Evolutionary conservation across 2,888 invertebrate species (phyloP).

Genomic region (Elysia crispata): DNA sequence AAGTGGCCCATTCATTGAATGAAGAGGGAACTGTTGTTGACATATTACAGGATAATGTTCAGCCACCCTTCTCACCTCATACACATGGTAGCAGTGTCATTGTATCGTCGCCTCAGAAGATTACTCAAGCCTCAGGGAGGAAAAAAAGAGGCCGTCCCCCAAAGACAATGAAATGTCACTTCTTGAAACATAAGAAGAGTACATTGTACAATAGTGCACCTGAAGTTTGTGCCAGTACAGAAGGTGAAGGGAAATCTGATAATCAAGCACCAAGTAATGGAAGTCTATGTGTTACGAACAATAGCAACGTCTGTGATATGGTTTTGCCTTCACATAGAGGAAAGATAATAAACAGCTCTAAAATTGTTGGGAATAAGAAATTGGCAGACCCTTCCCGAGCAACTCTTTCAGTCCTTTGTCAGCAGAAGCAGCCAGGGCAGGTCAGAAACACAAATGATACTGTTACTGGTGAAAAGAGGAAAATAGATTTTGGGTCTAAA

Average conservation of each 20-base stretch:
- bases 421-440: too few relatives aligned
- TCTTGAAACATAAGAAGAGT: slow-evolving; percentile 55
- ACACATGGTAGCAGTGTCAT: slow-evolving; percentile 34
- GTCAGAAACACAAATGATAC: too few relatives aligned
- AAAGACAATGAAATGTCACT: slow-evolving; percentile 55
- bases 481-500: background rate
- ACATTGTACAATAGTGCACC: slow-evolving; percentile 51
- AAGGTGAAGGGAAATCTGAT: slow-evolving; percentile 38
- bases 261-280: slow-evolving; percentile 45
- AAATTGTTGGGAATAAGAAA: background rate
- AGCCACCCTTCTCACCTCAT: background rate
- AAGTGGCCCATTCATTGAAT: background rate
- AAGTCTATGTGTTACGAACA: slow-evolving; percentile 54
- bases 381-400: too few relatives aligned
- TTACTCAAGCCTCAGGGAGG: slow-evolving; percentile 51
- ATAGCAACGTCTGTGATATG: too few relatives aligned
- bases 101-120: slow-evolving; percentile 44
- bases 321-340: background rate
- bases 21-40: slow-evolving; percentile 9
- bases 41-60: background rate
- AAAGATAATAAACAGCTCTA: background rate
- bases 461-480: background rate
- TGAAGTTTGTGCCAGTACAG: background rate
- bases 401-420: too few relatives aligned
- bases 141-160: slow-evolving; percentile 61